Conservation (phyloP, 2,888 invertebrate genomes). For the Catocala sponsa region DNA sequence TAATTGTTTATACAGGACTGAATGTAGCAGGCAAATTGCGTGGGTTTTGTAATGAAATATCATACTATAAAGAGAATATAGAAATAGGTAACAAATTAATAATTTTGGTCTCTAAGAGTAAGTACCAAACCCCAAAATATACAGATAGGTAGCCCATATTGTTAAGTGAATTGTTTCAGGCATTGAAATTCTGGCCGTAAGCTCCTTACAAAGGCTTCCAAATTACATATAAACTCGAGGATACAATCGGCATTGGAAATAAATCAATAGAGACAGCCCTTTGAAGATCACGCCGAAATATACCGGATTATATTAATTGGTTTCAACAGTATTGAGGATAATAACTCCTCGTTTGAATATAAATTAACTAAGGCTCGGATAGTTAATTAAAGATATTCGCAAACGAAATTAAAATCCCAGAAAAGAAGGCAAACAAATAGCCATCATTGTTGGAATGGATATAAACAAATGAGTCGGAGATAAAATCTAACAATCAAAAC, state of each 20-base stretch:
- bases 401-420: constrained; percentile 20
- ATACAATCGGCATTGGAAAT: constrained; percentile 38
- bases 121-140: neutral
- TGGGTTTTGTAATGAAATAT: constrained; percentile 2
- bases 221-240: constrained; percentile 21
- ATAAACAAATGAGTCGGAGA: constrained; percentile 19
- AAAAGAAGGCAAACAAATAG: constrained; percentile 31
- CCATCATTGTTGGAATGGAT: constrained; percentile 22
- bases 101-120: too few relatives aligned
- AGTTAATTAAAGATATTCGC: constrained; percentile 32
- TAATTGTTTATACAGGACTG: constrained; percentile 30
- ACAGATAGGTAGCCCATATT: neutral
- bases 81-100: neutral
- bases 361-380: constrained; percentile 37
- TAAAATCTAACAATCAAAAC: constrained; percentile 49
- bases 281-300: constrained; percentile 34
- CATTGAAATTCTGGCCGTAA: constrained; percentile 17
- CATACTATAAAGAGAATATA: neutral
- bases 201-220: constrained; percentile 19
- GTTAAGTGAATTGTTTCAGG: constrained; percentile 7
- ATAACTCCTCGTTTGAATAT: constrained; percentile 8
- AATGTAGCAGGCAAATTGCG: constrained; percentile 3
- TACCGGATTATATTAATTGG: constrained; percentile 33
- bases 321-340: constrained; percentile 22
- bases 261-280: constrained; percentile 47